phyloP scores from a whole-genome alignment of 2,888 invertebrate genomes.

The Lordiphosa andalusiaca region DNA sequence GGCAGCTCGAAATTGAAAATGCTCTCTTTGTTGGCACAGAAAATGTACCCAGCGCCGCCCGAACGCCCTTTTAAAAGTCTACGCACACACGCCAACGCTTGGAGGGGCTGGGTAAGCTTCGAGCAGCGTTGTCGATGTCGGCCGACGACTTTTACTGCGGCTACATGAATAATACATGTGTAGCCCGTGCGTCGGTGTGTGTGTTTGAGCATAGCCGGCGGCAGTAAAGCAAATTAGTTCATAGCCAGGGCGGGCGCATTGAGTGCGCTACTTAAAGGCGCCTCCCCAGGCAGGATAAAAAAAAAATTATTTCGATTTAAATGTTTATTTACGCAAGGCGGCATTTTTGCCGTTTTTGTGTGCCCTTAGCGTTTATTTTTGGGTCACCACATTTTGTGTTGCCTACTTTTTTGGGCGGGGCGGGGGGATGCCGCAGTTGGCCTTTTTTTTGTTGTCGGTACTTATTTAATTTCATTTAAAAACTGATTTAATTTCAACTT shows the following conservation, averaged over 20 bases:
- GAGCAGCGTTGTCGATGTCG: constrained; percentile 46
- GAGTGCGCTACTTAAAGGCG: constrained; percentile 54
- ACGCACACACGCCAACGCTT: constrained; percentile 70
- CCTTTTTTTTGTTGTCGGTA: constrained; percentile 17
- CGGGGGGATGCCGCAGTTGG: constrained; percentile 14
- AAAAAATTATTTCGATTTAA: constrained; percentile 60
- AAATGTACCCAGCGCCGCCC: constrained; percentile 7
- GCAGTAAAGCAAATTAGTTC: constrained; percentile 71
- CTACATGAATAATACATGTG: constrained; percentile 66
- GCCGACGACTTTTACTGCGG: constrained; percentile 62
- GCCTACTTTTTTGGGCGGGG: constrained; percentile 9
- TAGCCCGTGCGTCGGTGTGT: constrained; percentile 24
- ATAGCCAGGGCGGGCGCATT: constrained; percentile 45
- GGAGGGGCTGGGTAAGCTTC: constrained; percentile 52
- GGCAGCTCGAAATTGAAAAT: constrained; percentile 32
- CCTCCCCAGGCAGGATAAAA: constrained; percentile 11
- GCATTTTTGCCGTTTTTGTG: constrained; percentile 29
- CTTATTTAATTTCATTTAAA: constrained; percentile 61
- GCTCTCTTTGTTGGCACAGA: too few relatives aligned
- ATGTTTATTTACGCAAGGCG: constrained; percentile 56
- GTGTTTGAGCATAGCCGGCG: constrained; percentile 39
- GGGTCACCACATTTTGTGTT: constrained; percentile 29
- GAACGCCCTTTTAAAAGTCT: constrained; percentile 60
- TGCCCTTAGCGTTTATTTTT: constrained; percentile 57
- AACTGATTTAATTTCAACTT: constrained; percentile 67